phyloP scores from a whole-genome alignment of 2,888 invertebrate genomes.

The Philopedon plagiatum region DNA sequence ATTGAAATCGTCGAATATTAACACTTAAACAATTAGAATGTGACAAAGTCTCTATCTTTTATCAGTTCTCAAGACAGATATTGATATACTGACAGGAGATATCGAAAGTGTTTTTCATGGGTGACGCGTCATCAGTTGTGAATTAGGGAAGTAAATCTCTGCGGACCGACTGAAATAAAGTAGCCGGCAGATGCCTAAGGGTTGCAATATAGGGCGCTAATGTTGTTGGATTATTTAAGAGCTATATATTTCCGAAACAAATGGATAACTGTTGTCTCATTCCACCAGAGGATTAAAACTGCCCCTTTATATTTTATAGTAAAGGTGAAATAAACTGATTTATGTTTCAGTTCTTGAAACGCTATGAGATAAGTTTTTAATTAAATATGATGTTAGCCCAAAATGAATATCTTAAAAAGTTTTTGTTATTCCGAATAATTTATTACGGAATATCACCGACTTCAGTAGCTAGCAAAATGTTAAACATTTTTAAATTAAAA shows the following conservation, averaged over 20 bases:
- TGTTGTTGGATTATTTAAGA: slow-evolving; percentile 70
- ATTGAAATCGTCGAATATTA: too few relatives aligned
- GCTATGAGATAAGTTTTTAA: not conserved
- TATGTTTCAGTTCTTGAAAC: not conserved
- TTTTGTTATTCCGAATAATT: not conserved
- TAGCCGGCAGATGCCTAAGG: slow-evolving; percentile 57
- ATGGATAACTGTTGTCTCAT: slow-evolving; percentile 68
- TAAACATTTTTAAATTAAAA: too few relatives aligned
- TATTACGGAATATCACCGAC: too few relatives aligned
- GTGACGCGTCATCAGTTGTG: slow-evolving; percentile 59
- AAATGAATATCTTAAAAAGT: too few relatives aligned
- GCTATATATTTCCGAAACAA: slow-evolving; percentile 63
- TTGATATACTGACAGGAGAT: slow-evolving; percentile 45
- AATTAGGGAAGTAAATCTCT: slow-evolving; percentile 61
- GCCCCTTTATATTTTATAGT: slow-evolving; percentile 34
- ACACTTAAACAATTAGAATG: too few relatives aligned
- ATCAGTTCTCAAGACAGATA: slow-evolving; percentile 21
- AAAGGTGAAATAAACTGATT: slow-evolving; percentile 41
- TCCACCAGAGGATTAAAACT: slow-evolving; percentile 54
- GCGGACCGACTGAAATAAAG: slow-evolving; percentile 60
- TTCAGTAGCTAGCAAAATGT: too few relatives aligned
- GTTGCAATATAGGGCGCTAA: slow-evolving; percentile 63
- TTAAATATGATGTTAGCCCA: too few relatives aligned
- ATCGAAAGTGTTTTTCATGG: slow-evolving; percentile 56
- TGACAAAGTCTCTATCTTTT: not conserved